phyloP scores from a whole-genome alignment of 35 echinoderm and acorn worm genomes.

The Diadema setosum region DNA sequence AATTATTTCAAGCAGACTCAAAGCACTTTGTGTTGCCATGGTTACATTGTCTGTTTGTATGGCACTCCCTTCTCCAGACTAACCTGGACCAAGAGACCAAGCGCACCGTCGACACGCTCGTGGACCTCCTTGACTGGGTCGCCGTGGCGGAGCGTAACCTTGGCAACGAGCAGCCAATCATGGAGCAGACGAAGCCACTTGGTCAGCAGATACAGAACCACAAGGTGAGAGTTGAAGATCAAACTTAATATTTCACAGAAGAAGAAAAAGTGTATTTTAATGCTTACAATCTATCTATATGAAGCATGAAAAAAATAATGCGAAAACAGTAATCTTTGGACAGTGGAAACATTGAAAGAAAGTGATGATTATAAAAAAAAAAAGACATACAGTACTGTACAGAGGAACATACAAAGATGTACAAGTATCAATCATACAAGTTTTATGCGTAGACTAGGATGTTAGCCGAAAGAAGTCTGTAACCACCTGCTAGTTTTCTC shows the following conservation, averaged over 20 bases:
- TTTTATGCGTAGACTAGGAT: too few relatives aligned
- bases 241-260: too few relatives aligned
- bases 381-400: too few relatives aligned
- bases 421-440: too few relatives aligned
- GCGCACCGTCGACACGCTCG: conserved; percentile 44
- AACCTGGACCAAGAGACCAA: conserved; percentile 83
- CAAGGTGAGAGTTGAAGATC: conserved; percentile 56
- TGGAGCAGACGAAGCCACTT: conserved; percentile 38
- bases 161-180: conserved; percentile 79
- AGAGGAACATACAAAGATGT: too few relatives aligned
- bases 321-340: not conserved
- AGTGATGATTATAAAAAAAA: too few relatives aligned
- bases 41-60: not conserved
- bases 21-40: not conserved
- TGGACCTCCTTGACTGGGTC: conserved; percentile 84
- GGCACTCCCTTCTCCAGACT: conserved; percentile 5
- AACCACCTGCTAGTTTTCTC: too few relatives aligned
- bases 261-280: too few relatives aligned
- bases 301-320: not conserved
- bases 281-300: not conserved
- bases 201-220: conserved; percentile 64
- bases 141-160: conserved; percentile 67
- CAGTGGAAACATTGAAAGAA: too few relatives aligned
- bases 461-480: too few relatives aligned
- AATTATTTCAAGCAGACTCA: too few relatives aligned